Percentiles rank a stretch among this genome's conserved stretches.
Conservation (phyloP, 1,140 invertebrate species). For the Cherax quadricarinatus region DNA sequence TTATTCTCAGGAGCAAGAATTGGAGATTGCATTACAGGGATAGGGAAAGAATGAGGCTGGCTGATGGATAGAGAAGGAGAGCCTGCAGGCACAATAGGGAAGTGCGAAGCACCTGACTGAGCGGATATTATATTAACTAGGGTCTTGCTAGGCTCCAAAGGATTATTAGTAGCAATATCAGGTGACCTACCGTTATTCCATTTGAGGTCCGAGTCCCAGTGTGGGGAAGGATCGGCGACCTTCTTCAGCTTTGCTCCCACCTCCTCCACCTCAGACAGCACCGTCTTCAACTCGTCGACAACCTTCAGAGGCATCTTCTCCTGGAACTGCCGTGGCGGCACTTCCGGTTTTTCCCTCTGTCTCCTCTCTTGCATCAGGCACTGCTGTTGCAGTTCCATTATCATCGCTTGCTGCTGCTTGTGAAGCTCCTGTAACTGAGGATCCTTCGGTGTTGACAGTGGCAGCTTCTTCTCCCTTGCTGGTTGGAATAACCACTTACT, state of each 20-base stretch:
- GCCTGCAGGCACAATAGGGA: conserved; percentile 42
- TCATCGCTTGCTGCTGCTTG: conserved; percentile 49
- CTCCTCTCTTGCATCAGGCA: conserved; percentile 43
- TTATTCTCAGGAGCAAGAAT: conserved; percentile 40
- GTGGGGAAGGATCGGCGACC: conserved; percentile 51
- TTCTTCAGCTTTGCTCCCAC: conserved; percentile 50
- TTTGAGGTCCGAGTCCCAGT: conserved; percentile 61
- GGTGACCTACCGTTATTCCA: conserved; percentile 64
- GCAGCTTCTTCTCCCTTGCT: conserved; percentile 9
- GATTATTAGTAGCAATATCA: conserved; percentile 52
- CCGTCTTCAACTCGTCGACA: conserved; percentile 68
- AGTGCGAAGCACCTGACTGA: conserved; percentile 39
- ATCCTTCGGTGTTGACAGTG: not conserved
- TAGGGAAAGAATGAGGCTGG: conserved; percentile 39
- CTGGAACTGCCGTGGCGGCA: conserved; percentile 60
- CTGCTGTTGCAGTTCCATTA: conserved; percentile 53
- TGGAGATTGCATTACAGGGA: conserved; percentile 47
- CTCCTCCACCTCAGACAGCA: conserved; percentile 60
- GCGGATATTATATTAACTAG: conserved; percentile 14
- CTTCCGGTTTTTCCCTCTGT: conserved; percentile 30
- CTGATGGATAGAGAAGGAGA: conserved; percentile 18
- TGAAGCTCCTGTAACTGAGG: conserved; percentile 51
- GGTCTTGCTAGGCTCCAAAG: conserved; percentile 48
- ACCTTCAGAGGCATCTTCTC: conserved; percentile 72
- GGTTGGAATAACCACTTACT: conserved; percentile 50